A percentile compares a stretch with the other conserved stretches of the same genome.
Conservation (phyloP, 2,797 vertebrate genomes). For the Remorina albescens region DNA sequence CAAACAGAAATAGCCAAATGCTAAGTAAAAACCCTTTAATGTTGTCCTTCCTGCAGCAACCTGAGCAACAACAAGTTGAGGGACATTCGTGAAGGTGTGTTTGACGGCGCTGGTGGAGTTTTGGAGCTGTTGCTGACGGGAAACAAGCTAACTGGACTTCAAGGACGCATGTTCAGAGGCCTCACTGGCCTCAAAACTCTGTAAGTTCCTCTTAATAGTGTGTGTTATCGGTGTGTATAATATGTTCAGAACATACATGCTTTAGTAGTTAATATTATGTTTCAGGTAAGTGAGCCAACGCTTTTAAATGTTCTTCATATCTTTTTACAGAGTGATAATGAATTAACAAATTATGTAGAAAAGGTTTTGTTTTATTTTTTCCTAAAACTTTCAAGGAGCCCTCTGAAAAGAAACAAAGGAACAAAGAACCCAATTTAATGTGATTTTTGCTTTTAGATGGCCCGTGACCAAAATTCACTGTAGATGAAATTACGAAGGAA, state of each 20-base stretch:
- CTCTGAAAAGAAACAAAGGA: no score
- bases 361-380: no score
- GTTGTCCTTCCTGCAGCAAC: conserved; percentile 85
- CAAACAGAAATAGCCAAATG: not conserved
- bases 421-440: no score
- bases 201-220: conserved; percentile 81
- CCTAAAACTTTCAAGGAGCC: no score
- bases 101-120: conserved; percentile 90
- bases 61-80: conserved; percentile 96
- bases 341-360: no score
- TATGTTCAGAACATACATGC: not conserved
- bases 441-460: no score
- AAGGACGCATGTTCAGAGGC: conserved; percentile 92
- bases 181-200: conserved; percentile 92
- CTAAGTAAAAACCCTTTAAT: not conserved
- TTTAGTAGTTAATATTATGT: not conserved
- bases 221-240: not conserved
- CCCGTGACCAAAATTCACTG: no score
- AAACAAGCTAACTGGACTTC: conserved; percentile 92
- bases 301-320: not conserved
- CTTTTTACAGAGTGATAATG: not conserved
- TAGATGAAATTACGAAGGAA: no score
- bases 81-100: conserved; percentile 92
- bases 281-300: not conserved
- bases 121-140: conserved; percentile 94